Base-by-base conservation (phyloP, 2,888 invertebrate genomes). In the Antitype chi region DNA sequence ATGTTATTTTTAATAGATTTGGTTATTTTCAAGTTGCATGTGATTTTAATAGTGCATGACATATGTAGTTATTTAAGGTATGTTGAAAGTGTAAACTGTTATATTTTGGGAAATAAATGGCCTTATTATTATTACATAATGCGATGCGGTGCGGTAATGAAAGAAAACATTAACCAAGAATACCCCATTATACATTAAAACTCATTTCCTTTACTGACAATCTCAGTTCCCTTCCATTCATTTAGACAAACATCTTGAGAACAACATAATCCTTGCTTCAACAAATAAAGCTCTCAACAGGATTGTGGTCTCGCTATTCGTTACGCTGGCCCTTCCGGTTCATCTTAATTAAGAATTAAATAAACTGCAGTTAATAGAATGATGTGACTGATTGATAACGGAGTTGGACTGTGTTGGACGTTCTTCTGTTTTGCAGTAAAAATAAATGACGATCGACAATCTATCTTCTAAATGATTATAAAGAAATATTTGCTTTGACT, bases 271-370 rank as follows among this genome's bases (percentile, higher is more conserved):
- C 73, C 63, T 69, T 76, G 69, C 74, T 74, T 52, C 28, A 25
- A 59, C n/a, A 62, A 74, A 82, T 68, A 74, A 38, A 79, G 72
- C 68, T 80, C 66, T 80, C 71, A 76, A 59, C 77, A 66, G 59
- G 38, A 73, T 73, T 74, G 70, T 53, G 76, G 76, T 72, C 59
- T 23, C n/a, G 43, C 64, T 79, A 76, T 77, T 74, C 43, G 64
- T 79, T 79, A 68, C 28, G n/a, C 23, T 53, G 57, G 25, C 43
- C 66, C 70, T 64, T 76, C 11, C 62, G 25, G 70, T 80, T 81
- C n/a, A 78, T 86, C 72, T 70, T 78, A 76, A 87, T 80, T 70
- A 68, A 38, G 68, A 78, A 66, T 86, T 71, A 68, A 79, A 70
- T 80, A 75, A 84, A 77, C 74, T 74, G 49, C 28, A 75, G 81